Evolutionary conservation across 2,888 invertebrate genomes (phyloP).

Genomic region (Drosophila siamana): DNA sequence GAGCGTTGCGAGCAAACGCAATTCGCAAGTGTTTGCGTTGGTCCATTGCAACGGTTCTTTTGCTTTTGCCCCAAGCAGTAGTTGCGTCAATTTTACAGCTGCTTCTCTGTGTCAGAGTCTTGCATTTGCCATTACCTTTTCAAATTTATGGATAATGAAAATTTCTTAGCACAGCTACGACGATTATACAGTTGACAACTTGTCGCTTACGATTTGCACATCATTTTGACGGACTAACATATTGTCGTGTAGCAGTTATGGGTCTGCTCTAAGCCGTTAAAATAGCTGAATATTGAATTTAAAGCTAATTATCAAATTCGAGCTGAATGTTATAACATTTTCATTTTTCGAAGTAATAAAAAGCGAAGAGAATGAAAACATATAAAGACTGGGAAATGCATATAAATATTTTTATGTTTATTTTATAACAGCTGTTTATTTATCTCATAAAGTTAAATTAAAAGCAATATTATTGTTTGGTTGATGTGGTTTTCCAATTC

Average conservation of each 20-base stretch:
- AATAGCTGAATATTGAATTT: neutral
- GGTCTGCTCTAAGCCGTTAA: neutral
- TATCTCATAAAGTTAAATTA: too few species aligned
- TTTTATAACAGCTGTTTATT: neutral
- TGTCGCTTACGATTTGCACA: conserved; percentile 41
- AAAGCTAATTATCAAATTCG: neutral
- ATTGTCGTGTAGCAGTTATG: neutral
- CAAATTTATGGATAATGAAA: conserved; percentile 38
- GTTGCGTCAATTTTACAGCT: conserved; percentile 58
- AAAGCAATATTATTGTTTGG: too few species aligned
- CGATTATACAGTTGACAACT: conserved; percentile 68
- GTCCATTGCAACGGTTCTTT: conserved; percentile 63
- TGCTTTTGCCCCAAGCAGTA: conserved; percentile 25
- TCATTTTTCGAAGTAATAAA: neutral
- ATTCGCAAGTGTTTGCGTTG: conserved; percentile 41
- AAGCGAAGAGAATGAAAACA: too few species aligned
- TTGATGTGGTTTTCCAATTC: too few species aligned
- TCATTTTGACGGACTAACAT: conserved; percentile 30
- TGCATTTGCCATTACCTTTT: conserved; percentile 42
- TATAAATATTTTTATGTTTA: neutral
- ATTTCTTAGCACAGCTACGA: conserved; percentile 19
- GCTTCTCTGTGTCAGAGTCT: conserved; percentile 60
- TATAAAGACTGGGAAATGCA: too few species aligned
- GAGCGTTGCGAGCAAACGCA: conserved; percentile 16
- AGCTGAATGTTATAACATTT: neutral